phyloP scores from a whole-genome alignment of 1,140 invertebrate species.

The Drosophila sp. region DNA sequence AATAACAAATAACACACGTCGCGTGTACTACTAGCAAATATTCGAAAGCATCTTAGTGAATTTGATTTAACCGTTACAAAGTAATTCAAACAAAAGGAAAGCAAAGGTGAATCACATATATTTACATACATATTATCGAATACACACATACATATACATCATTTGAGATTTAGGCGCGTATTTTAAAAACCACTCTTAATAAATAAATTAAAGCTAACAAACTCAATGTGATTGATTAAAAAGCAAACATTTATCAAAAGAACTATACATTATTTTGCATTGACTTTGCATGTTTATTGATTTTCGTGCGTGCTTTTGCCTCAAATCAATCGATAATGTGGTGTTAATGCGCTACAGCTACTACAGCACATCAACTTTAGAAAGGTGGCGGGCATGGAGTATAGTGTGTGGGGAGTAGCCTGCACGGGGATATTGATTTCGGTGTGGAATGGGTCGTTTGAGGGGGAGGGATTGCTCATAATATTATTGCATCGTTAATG shows the following conservation, averaged over 20 bases:
- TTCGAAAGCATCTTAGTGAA: conserved; percentile 6
- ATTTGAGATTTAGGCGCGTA: conserved; percentile 54
- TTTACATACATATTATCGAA: conserved; percentile 22
- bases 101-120: conserved; percentile 60
- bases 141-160: conserved; percentile 12
- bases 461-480: conserved; percentile 43
- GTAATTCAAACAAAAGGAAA: conserved; percentile 25
- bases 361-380: conserved; percentile 44
- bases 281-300: conserved; percentile 69
- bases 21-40: conserved; percentile 13
- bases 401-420: conserved; percentile 38
- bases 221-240: conserved; percentile 13
- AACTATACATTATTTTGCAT: conserved; percentile 69
- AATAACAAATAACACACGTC: conserved; percentile 45
- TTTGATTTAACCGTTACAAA: conserved; percentile 29
- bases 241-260: conserved; percentile 19
- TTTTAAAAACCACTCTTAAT: conserved; percentile 25
- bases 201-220: conserved; percentile 16
- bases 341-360: conserved; percentile 76
- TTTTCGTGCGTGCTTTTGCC: conserved; percentile 69
- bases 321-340: conserved; percentile 84
- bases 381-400: conserved; percentile 35
- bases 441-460: conserved; percentile 10
- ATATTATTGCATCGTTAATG: conserved; percentile 46
- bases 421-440: conserved; percentile 13